phyloP scores from a whole-genome alignment of 2,113 vertebrate species.

The Ariopsis seemanni region DNA sequence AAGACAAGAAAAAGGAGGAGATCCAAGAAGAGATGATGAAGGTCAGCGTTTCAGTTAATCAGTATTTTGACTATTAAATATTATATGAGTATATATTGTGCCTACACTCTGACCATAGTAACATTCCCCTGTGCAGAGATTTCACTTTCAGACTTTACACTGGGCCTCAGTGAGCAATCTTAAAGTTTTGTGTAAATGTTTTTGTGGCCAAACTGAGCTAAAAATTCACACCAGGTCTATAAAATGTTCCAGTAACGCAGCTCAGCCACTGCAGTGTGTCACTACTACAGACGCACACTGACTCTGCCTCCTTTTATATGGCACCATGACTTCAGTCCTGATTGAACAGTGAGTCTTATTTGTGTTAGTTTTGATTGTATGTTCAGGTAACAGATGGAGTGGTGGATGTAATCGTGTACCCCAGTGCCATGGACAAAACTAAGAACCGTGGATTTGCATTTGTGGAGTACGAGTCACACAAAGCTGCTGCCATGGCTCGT shows the following conservation, averaged over 20 bases:
- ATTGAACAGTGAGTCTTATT: background rate
- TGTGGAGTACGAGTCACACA: conserved; percentile 93
- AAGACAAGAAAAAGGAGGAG: conserved; percentile 91
- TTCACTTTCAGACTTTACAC: background rate
- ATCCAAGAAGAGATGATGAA: conserved; percentile 92
- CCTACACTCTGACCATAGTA: background rate
- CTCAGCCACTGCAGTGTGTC: background rate
- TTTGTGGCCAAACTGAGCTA: background rate
- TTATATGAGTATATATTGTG: background rate
- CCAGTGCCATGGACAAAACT: conserved; percentile 84
- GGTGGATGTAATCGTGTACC: conserved; percentile 91
- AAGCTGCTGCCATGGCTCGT: conserved; percentile 92
- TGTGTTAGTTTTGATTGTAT: background rate
- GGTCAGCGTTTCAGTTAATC: conserved; percentile 56
- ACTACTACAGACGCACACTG: background rate
- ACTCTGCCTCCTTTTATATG: background rate
- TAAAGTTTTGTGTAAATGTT: background rate
- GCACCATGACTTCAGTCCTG: background rate
- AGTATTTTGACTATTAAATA: background rate
- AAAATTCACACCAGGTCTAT: background rate
- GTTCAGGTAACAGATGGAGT: conserved; percentile 86
- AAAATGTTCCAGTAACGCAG: background rate
- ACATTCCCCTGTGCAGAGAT: background rate
- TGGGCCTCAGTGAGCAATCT: background rate
- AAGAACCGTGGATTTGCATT: conserved; percentile 95